A percentile compares a stretch with the other conserved stretches of the same genome.
Evolutionary conservation across 2,888 invertebrate genomes (phyloP).

Genomic region (Scaptomyza flava): DNA sequence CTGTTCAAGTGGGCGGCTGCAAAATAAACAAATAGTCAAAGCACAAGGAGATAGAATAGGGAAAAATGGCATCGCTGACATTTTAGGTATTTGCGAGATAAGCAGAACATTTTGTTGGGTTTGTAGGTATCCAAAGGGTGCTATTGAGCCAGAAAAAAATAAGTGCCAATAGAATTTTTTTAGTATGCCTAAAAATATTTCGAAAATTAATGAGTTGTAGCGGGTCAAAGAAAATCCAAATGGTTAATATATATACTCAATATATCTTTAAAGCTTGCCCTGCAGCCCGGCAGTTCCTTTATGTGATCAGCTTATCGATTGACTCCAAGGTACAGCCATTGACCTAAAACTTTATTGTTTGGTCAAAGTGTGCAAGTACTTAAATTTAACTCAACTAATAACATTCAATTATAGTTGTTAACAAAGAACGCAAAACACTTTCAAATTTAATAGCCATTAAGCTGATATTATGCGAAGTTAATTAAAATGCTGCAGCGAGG

Average conservation of each 20-base stretch:
- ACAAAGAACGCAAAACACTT: background rate
- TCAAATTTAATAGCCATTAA: slow-evolving; percentile 28
- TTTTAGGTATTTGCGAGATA: slow-evolving; percentile 53
- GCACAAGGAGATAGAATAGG: background rate
- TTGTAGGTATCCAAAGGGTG: slow-evolving; percentile 2
- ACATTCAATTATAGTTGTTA: slow-evolving; percentile 35
- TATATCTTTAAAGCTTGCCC: slow-evolving; percentile 14
- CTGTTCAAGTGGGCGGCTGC: slow-evolving; percentile 15
- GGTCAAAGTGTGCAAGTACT: slow-evolving; percentile 26
- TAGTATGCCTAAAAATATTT: slow-evolving; percentile 52
- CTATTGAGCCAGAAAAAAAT: slow-evolving; percentile 47
- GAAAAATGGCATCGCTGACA: slow-evolving; percentile 27
- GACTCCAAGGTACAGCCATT: slow-evolving; percentile 16
- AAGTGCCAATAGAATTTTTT: slow-evolving; percentile 56
- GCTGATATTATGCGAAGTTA: slow-evolving; percentile 31
- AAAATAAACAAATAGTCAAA: slow-evolving; percentile 47
- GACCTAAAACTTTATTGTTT: slow-evolving; percentile 26
- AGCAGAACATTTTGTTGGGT: slow-evolving; percentile 22
- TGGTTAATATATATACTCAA: background rate
- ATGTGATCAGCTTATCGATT: slow-evolving; percentile 22
- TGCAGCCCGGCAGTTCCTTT: slow-evolving; percentile 11
- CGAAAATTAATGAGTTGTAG: slow-evolving; percentile 8
- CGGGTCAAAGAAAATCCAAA: background rate
- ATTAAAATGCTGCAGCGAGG: slow-evolving; percentile 24
- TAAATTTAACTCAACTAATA: slow-evolving; percentile 20